Evolutionary conservation across 2,888 invertebrate genomes (phyloP), one percentile per base, ranked within the genome.

Genomic region (Cephus runcator): DNA sequence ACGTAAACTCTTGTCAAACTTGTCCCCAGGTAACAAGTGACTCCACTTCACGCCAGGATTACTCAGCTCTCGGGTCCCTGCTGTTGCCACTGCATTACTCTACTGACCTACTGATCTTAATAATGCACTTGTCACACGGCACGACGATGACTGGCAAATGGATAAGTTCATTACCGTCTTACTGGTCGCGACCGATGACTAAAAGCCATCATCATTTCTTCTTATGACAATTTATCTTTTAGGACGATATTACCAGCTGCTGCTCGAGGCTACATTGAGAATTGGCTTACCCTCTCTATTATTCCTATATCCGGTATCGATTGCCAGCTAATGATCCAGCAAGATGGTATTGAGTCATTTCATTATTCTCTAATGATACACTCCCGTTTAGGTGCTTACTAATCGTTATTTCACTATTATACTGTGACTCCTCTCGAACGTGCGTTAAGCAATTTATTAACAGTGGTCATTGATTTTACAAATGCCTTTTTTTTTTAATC

Each of bases 101-200:
- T 34, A 71, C 71, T 71, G 31, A 71, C 71, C 71, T 3, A 71
- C 31, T 36, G 74, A 74, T 74, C 34, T 12, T 23, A 34, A 74
- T 74, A 74, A 74, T n/a, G 74, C 74, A 23, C 34, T 23, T 74
- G 74, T 74, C 74, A 71, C 33, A 33, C 71, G 74, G 74, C 12
- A 34, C 35, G 23, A 30, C n/a, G 74, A 34, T 74, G 74, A 74
- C 36, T 36, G 74, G 35, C 23, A 35, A 74, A 30, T 11, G 74
- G 36, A 2, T 34, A 56, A 23, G 56, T 15, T 23, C 9, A 23
- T 23, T 56, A 56, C 2, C 6, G 56, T 56, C 56, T 56, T 23
- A 56, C 23, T 56, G 23, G 9, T 23, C 56, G 23, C 23, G 9
- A 56, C 23, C 9, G 9, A 23, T 15, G 23, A 56, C 56, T 23